Base-by-base conservation (phyloP, 2,797 vertebrate genomes). In the Hybognathus amarus region DNA sequence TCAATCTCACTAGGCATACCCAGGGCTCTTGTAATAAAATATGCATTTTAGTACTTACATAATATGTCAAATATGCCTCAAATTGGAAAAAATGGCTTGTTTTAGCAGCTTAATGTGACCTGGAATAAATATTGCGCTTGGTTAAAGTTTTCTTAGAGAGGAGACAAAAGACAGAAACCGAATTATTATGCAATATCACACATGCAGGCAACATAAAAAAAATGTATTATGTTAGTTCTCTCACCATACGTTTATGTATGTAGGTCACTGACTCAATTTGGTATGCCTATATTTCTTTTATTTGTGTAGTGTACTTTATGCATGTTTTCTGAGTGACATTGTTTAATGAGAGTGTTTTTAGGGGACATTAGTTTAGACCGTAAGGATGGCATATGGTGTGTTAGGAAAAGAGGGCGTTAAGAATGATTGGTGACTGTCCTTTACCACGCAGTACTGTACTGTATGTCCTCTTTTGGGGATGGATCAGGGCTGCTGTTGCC, bases 401-500 rank as follows among this genome's bases (percentile, higher is more conserved):
- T 79, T 36, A 5, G 45, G 6, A 17, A 71, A 45, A 40, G 77
- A 70, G 82, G 38, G 66, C 30, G 6, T 59, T 45, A 36, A n/a
- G 69, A 79, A 75, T 59, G 70, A 61, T 59, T 50, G 84, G 74
- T 67, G 30, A 76, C 71, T 66, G 61, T 82, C 80, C 80, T 76
- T 76, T 68, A 67, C n/a, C 50, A 50, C 8, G 27, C 27, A 33
- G 76, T 30, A 17, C 69, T 81, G 40, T 82, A 74, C 54, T 83
- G 71, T 82, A 66, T 82, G 64, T 78, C 66, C 82, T 77, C 82
- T 83, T 83, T 78, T 70, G 54, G 66, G 52, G 66, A 78, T 15
- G 40, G 40, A 70, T 71, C 40, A 71, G 82, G 75, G 54, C 82
- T 83, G 82, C 82, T 83, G 82, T 83, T 83, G 82, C 82, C 82